Evolutionary conservation across 1,140 invertebrate genomes (phyloP), one percentile per base, ranked within the genome.

Genomic region (Dryas iulia): DNA sequence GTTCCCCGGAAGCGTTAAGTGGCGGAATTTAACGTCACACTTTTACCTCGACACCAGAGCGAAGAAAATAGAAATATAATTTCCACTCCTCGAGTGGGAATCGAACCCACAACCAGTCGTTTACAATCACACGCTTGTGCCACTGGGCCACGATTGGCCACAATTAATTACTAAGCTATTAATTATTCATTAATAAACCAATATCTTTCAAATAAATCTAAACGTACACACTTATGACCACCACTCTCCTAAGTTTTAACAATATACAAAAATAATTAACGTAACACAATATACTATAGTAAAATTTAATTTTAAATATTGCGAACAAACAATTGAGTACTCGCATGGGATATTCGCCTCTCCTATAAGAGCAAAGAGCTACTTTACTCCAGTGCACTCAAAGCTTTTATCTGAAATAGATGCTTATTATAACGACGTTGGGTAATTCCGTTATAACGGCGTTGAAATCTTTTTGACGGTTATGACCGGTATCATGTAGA

Each of bases 401-500:
- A 59, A 24, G 14, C 25, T 59, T 59, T 59, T 59, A 30, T 31
- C 21, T 59, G 57, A 5, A 59, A 30, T 30, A 59, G 39, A 47
- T 47, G 39, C 39, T 47, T 47, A 47, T 47, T 47, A 47, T 47
- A 47, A 47, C 39, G 39, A 21, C 18, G 18, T n/a, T 21, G 39
- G 33, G 39, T 47, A 47, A 47, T 47, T 47, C 39, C 39, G 39
- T 47, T 47, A 11, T 47, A 47, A 47, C 39, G 39, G 39, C 39
- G 39, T 47, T 47, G 21, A n/a, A 52, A 26, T 60, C 33, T 47
- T 59, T 62, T 62, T 25, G 18, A 62, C 24, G 35, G 47, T 62
- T 52, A 62, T 62, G 35, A 52, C 26, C 33, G 39, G 35, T 62
- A 53, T 25, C 39, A 53, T 47, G 28, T 52, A 28, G 35, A 33